Conservation (phyloP, 2,888 invertebrate genomes). For the Venustoraphidia nigricollis region DNA sequence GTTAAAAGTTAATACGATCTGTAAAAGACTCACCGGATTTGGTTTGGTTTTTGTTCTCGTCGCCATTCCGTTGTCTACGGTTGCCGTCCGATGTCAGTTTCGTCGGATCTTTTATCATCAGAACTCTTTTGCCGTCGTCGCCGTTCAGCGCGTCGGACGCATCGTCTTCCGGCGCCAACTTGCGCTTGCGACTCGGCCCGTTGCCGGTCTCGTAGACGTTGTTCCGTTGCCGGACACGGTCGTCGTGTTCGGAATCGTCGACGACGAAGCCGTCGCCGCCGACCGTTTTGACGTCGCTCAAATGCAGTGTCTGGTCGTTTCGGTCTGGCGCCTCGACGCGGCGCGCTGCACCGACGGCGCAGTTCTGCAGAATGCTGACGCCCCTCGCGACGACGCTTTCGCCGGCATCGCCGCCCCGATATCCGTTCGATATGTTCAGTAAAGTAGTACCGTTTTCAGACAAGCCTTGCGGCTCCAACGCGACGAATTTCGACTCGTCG, state of each 20-base stretch:
- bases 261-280: too few relatives aligned
- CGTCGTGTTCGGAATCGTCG: conserved; percentile 15
- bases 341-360: conserved; percentile 8
- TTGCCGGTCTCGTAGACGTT: conserved; percentile 10
- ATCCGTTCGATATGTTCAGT: too few relatives aligned
- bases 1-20: too few relatives aligned
- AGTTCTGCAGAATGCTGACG: too few relatives aligned
- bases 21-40: too few relatives aligned
- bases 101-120: conserved; percentile 13
- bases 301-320: neutral
- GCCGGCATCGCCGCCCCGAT: too few relatives aligned
- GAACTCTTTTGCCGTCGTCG: conserved; percentile 13
- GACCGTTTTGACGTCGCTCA: too few relatives aligned
- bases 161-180: conserved; percentile 11
- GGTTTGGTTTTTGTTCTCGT: too few relatives aligned
- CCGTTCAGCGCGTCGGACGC: conserved; percentile 6
- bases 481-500: too few relatives aligned
- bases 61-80: conserved; percentile 17
- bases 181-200: conserved; percentile 4
- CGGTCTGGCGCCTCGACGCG: conserved; percentile 7
- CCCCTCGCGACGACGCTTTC: too few relatives aligned
- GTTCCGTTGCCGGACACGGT: conserved; percentile 9
- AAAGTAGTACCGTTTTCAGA: too few relatives aligned
- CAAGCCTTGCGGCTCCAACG: too few relatives aligned
- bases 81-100: conserved; percentile 11